Percentiles rank a stretch among this genome's conserved stretches.
Evolutionary conservation across 1,140 invertebrate species (phyloP).

Genomic region (Sycophila sp.): DNA sequence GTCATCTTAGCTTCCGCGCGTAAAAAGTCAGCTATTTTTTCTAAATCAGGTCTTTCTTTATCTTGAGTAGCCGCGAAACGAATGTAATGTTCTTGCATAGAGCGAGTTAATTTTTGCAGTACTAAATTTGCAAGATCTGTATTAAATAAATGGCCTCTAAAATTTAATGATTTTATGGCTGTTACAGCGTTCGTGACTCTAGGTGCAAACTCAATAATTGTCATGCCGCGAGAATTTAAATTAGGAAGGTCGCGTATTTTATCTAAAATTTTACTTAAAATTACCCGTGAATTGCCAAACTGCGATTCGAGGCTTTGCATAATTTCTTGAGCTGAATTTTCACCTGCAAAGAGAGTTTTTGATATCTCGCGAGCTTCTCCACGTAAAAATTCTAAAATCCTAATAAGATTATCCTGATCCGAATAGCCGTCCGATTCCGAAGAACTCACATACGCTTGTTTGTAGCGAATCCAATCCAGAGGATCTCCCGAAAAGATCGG

Average conservation of each 20-base stretch:
- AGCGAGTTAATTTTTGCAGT: no score
- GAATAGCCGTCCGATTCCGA: not conserved
- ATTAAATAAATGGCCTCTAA: no score
- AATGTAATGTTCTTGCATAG: no score
- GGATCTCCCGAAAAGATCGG: no score
- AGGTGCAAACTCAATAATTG: not conserved
- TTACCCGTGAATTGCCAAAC: not conserved
- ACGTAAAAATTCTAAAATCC: not conserved
- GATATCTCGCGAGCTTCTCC: not conserved
- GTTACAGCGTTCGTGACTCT: not conserved
- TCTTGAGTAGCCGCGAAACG: no score
- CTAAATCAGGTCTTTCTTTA: no score
- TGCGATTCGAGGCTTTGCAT: not conserved
- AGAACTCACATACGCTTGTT: no score
- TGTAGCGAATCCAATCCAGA: no score
- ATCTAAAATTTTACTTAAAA: not conserved
- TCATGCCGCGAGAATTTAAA: not conserved
- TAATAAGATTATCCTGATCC: not conserved
- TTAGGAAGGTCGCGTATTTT: not conserved
- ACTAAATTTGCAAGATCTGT: no score
- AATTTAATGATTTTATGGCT: not conserved
- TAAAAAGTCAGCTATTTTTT: no score
- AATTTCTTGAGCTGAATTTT: not conserved
- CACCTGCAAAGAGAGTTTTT: not conserved
- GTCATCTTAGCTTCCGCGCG: no score